Evolutionary conservation across 2,797 vertebrate species (phyloP).

Genomic region (Coreius guichenoti): DNA sequence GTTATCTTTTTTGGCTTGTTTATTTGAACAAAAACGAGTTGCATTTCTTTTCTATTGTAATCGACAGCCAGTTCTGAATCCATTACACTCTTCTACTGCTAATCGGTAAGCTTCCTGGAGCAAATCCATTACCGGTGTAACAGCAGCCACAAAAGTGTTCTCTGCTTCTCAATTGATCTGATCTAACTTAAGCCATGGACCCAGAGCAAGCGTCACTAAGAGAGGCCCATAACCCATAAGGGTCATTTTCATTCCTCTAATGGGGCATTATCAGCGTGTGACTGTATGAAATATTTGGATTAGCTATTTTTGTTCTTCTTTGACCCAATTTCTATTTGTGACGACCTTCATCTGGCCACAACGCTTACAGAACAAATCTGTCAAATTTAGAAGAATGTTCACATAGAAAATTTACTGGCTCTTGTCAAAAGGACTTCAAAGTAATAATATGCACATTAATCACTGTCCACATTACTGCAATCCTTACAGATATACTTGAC

Average conservation of each 20-base stretch:
- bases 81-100: neutral
- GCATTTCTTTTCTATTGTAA: neutral
- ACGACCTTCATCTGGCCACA: constrained; percentile 24
- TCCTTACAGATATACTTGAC: neutral
- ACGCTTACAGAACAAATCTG: constrained; percentile 28
- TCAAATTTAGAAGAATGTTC: constrained; percentile 11
- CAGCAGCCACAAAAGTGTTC: neutral
- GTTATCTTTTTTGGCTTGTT: neutral
- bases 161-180: neutral
- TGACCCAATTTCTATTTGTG: constrained; percentile 46
- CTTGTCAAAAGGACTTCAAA: neutral
- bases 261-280: constrained; percentile 33
- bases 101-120: neutral
- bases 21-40: neutral
- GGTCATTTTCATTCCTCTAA: constrained; percentile 48
- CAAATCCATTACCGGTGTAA: neutral
- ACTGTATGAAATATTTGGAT: constrained; percentile 34
- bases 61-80: neutral
- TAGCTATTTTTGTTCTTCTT: constrained; percentile 49
- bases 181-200: constrained; percentile 5
- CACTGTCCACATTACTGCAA: neutral
- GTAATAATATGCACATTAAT: constrained; percentile 8
- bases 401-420: neutral
- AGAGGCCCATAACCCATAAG: constrained; percentile 19
- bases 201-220: neutral